Percentiles rank a stretch among this genome's conserved stretches.
These are phyloP conservation scores for Drosophila ezoana DNA, from an alignment of 2,888 invertebrate species.

Conservation along the genomic window DNA sequence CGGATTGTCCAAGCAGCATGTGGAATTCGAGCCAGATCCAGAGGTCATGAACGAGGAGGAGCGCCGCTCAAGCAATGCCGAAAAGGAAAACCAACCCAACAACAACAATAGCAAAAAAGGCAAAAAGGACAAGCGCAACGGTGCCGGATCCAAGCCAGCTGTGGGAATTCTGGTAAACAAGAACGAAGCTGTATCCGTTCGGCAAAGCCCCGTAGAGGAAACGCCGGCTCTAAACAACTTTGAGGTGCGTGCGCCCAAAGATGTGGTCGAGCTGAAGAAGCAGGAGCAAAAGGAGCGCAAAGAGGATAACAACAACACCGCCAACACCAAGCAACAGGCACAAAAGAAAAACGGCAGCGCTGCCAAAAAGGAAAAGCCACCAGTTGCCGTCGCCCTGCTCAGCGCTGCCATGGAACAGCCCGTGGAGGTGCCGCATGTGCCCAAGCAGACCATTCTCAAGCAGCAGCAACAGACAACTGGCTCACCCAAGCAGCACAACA, in stretches of 20 bases:
- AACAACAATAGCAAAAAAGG: slow-evolving; percentile 55
- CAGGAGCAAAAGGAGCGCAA: slow-evolving; percentile 73
- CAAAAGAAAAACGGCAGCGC: slow-evolving; percentile 62
- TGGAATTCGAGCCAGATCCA: slow-evolving; percentile 84
- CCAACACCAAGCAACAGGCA: slow-evolving; percentile 51
- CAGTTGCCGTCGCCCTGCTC: slow-evolving; percentile 18
- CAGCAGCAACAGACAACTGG: slow-evolving; percentile 73
- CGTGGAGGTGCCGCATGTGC: slow-evolving; percentile 61
- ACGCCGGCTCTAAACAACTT: slow-evolving; percentile 88
- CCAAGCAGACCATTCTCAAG: slow-evolving; percentile 72
- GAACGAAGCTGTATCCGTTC: slow-evolving; percentile 75
- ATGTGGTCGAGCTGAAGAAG: slow-evolving; percentile 87
- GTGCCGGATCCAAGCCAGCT: slow-evolving; percentile 55
- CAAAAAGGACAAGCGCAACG: slow-evolving; percentile 81
- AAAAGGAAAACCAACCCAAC: slow-evolving; percentile 74
- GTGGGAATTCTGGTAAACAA: slow-evolving; percentile 84
- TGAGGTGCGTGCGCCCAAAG: slow-evolving; percentile 92
- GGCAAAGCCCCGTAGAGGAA: slow-evolving; percentile 77
- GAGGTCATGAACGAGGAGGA: slow-evolving; percentile 74
- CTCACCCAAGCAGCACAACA: slow-evolving; percentile 82
- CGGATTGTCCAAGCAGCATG: slow-evolving; percentile 80
- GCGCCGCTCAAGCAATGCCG: slow-evolving; percentile 72
- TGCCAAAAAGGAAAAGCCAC: slow-evolving; percentile 65
- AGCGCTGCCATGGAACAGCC: slow-evolving; percentile 51
- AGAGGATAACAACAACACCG: slow-evolving; percentile 51